These are phyloP conservation scores for Lagocephalus sceleratus DNA, from an alignment of 2,797 vertebrate genomes.

Conservation along the genomic window DNA sequence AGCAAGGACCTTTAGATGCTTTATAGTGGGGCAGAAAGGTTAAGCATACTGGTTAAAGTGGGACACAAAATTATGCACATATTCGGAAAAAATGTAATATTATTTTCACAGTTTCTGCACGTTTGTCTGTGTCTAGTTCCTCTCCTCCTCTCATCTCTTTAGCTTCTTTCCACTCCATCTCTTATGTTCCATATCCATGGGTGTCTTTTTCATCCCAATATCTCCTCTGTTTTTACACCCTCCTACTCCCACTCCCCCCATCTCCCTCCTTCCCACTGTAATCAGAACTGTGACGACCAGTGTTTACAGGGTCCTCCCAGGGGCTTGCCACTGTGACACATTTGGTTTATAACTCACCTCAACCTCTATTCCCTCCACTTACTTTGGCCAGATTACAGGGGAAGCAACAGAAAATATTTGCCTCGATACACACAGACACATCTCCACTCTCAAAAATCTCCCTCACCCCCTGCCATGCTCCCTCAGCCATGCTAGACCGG, in stretches of 20 bases:
- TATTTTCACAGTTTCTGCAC: conserved; percentile 12
- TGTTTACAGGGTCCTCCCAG: conserved; percentile 60
- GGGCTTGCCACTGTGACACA: conserved; percentile 51
- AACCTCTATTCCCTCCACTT: conserved; percentile 17
- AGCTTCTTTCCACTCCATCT: conserved; percentile 5
- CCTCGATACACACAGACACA: conserved; percentile 6
- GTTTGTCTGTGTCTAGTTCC: no score
- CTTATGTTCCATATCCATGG: conserved; percentile 22
- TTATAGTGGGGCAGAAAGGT: no score
- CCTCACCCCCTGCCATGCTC: conserved; percentile 28
- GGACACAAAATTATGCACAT: no score
- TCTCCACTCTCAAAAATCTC: conserved; percentile 7
- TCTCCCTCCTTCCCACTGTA: conserved; percentile 38
- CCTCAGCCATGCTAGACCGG: conserved; percentile 2
- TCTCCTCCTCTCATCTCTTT: conserved; percentile 22
- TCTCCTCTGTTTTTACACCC: conserved; percentile 24
- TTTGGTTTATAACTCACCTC: conserved; percentile 56
- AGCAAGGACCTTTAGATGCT: no score
- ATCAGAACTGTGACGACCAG: conserved; percentile 64
- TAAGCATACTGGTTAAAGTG: no score
- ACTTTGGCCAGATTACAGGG: conserved; percentile 48
- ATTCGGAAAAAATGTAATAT: no score
- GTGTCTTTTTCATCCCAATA: conserved; percentile 32
- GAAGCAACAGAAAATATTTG: conserved; percentile 26
- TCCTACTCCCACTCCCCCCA: conserved; percentile 17